phyloP scores from a whole-genome alignment of 2,797 vertebrate species.

The Peromyscus melanophrys region DNA sequence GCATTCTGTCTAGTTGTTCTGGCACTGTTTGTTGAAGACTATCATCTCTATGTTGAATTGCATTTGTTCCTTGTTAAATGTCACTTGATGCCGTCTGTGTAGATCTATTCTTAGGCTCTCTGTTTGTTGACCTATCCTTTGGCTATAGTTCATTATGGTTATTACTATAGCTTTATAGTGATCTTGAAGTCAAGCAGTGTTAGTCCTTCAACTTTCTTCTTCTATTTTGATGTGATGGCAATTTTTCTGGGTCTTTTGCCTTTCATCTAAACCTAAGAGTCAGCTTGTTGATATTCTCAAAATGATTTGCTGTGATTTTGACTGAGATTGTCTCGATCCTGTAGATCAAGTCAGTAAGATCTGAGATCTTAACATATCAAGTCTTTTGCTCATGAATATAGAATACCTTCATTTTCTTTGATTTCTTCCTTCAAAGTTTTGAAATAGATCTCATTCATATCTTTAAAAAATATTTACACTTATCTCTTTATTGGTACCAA shows the following conservation, averaged over 20 bases:
- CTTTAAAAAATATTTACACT: background rate
- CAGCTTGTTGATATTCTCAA: background rate
- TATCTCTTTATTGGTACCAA: background rate
- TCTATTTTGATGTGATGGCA: background rate
- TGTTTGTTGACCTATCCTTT: background rate
- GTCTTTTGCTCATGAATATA: background rate
- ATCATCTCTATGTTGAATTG: background rate
- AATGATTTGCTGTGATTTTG: background rate
- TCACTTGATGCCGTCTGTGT: background rate
- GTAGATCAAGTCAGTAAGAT: background rate
- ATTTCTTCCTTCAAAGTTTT: constrained; percentile 19
- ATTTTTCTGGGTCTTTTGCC: background rate
- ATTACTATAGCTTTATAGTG: background rate
- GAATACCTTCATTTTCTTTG: background rate
- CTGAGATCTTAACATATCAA: constrained; percentile 1
- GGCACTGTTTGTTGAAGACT: background rate
- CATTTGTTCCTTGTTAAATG: background rate
- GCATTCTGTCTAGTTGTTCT: background rate
- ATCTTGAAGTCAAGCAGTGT: background rate
- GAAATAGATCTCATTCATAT: background rate
- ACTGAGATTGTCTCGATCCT: background rate
- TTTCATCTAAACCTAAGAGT: background rate
- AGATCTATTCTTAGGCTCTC: background rate
- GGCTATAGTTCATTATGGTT: background rate
- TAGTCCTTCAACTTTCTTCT: background rate